Percentiles rank a stretch among this genome's conserved stretches.
These are phyloP conservation scores for Ciconia boyciana DNA, from an alignment of 2,113 vertebrate species.

Conservation along the genomic window DNA sequence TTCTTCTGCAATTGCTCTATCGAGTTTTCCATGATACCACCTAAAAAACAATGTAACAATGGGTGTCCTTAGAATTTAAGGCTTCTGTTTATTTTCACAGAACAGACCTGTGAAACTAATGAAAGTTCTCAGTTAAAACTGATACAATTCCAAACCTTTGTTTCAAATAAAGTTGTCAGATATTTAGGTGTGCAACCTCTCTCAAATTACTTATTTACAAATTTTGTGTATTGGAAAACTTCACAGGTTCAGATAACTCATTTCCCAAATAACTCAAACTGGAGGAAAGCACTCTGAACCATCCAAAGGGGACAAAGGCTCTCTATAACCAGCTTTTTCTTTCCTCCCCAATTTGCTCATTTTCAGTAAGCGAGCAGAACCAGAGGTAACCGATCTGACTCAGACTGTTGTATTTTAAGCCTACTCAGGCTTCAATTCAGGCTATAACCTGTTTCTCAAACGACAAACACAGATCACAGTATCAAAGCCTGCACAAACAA, in stretches of 20 bases:
- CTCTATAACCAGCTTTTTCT: background rate
- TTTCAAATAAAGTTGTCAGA: background rate
- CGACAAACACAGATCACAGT: background rate
- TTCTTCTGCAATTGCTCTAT: slow-evolving; percentile 93
- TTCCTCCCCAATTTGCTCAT: background rate
- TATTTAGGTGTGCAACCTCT: background rate
- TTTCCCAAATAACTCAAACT: background rate
- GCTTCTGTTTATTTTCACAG: background rate
- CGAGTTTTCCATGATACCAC: slow-evolving; percentile 99
- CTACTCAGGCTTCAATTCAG: background rate
- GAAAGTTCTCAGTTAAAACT: background rate
- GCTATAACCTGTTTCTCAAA: background rate
- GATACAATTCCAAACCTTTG: background rate
- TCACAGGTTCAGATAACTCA: background rate
- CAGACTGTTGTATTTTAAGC: background rate
- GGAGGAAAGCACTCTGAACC: background rate
- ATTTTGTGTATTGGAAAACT: background rate
- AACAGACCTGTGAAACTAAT: background rate
- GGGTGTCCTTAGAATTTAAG: background rate
- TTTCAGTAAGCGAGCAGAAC: background rate
- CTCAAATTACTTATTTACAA: background rate
- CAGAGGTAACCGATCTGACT: background rate
- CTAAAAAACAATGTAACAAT: slow-evolving; percentile 64
- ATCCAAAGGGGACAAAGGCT: background rate
- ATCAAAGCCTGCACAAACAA: background rate